Evolutionary conservation across 2,888 invertebrate genomes (phyloP).

Genomic region (Formica aserva): DNA sequence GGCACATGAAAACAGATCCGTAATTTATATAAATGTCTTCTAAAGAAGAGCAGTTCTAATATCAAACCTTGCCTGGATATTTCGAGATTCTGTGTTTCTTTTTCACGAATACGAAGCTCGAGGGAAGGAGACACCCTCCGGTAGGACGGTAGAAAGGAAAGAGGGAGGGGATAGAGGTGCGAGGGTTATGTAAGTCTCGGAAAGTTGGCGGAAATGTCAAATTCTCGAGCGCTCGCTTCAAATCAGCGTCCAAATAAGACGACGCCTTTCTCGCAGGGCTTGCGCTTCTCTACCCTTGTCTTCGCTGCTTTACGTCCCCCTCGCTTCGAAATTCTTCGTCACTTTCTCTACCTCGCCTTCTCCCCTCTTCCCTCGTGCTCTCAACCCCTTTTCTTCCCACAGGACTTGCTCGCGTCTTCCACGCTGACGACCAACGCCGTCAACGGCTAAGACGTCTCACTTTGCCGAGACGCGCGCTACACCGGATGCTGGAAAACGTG

Average conservation of each 20-base stretch:
- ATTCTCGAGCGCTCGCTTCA: conserved; percentile 81
- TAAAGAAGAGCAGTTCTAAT: conserved; percentile 11
- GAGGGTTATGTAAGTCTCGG: conserved; percentile 47
- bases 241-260: conserved; percentile 81
- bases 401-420: conserved; percentile 62
- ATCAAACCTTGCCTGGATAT: conserved; percentile 36
- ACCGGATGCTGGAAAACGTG: conserved; percentile 71
- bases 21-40: neutral
- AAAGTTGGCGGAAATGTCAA: conserved; percentile 79
- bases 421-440: conserved; percentile 72
- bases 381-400: conserved; percentile 47
- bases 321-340: conserved; percentile 62
- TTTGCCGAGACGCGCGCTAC: conserved; percentile 73
- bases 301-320: conserved; percentile 60
- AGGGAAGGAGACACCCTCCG: conserved; percentile 41
- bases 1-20: neutral
- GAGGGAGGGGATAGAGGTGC: neutral
- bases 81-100: conserved; percentile 61
- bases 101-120: conserved; percentile 60
- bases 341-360: conserved; percentile 58
- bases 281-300: conserved; percentile 50
- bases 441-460: conserved; percentile 74
- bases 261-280: conserved; percentile 73
- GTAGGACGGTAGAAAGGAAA: neutral
- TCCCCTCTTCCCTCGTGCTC: neutral